Percentiles rank a stretch among this genome's conserved stretches.
Evolutionary conservation across 2,113 vertebrate genomes (phyloP).

Genomic region (Antennarius striatus): DNA sequence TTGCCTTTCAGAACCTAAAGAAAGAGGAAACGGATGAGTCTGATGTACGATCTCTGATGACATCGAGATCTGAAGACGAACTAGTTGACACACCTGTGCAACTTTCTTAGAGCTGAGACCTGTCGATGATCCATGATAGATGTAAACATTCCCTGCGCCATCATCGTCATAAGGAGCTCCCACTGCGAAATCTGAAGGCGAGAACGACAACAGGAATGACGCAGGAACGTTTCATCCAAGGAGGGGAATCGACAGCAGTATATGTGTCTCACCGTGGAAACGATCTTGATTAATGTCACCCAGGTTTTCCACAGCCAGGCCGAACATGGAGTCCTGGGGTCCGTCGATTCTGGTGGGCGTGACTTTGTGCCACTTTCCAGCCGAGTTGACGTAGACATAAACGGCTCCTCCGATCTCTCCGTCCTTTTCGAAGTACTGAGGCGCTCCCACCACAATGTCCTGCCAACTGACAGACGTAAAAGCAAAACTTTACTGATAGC

Average conservation of each 20-base stretch:
- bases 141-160: conserved; percentile 84
- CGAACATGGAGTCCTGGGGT: conserved; percentile 92
- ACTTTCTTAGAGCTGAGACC: conserved; percentile 79
- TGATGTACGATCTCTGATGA: too few species aligned
- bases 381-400: conserved; percentile 89
- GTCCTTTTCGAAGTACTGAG: conserved; percentile 92
- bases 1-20: conserved; percentile 82
- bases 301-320: conserved; percentile 90
- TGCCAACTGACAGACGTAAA: conserved; percentile 83
- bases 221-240: not conserved
- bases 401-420: conserved; percentile 89
- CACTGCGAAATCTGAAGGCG: conserved; percentile 89
- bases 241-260: not conserved
- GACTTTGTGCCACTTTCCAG: conserved; percentile 84
- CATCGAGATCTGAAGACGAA: too few species aligned
- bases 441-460: conserved; percentile 95
- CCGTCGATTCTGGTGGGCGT: conserved; percentile 86
- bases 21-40: not conserved
- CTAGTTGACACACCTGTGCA: conserved; percentile 76
- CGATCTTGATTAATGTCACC: conserved; percentile 71
- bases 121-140: conserved; percentile 85
- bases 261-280: conserved; percentile 56
- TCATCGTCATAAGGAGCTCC: conserved; percentile 87
- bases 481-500: not conserved
- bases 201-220: conserved; percentile 5